Percentiles rank a stretch among this genome's conserved stretches.
phyloP scores from a whole-genome alignment of 2,797 vertebrate species.

The Benthosema pterotum region DNA sequence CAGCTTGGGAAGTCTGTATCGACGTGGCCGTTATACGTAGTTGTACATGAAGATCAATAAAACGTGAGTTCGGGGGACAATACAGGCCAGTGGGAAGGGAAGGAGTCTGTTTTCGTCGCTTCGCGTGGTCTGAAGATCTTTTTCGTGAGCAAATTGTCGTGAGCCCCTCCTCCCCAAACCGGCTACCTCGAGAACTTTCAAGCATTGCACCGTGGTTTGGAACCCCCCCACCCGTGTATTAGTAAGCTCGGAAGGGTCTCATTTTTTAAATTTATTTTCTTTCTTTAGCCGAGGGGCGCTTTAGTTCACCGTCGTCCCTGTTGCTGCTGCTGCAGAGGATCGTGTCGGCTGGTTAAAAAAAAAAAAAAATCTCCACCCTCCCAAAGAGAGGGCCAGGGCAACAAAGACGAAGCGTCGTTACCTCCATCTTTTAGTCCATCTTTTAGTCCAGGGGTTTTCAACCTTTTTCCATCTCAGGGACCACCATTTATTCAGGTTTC shows the following conservation, averaged over 20 bases:
- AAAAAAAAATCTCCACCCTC: too few species aligned
- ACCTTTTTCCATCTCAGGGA: too few species aligned
- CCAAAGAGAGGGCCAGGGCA: too few species aligned
- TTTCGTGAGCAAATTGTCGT: conserved; percentile 26
- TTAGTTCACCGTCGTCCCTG: too few species aligned
- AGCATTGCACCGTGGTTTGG: conserved; percentile 26
- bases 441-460: too few species aligned
- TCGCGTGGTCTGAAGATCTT: conserved; percentile 31
- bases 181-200: conserved; percentile 32
- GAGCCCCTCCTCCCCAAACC: background rate
- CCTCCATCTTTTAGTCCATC: too few species aligned
- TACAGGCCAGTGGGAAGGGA: background rate
- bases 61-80: conserved; percentile 10
- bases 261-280: conserved; percentile 34
- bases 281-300: too few species aligned
- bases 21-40: conserved; percentile 21
- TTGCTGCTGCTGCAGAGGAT: too few species aligned
- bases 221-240: conserved; percentile 43
- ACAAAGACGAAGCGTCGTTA: too few species aligned
- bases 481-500: too few species aligned
- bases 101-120: too few species aligned
- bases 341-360: too few species aligned
- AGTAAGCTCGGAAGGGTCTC: conserved; percentile 49
- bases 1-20: conserved; percentile 41
- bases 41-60: conserved; percentile 34